Evolutionary conservation across 2,888 invertebrate genomes (phyloP).

Genomic region (Archips xylosteana): DNA sequence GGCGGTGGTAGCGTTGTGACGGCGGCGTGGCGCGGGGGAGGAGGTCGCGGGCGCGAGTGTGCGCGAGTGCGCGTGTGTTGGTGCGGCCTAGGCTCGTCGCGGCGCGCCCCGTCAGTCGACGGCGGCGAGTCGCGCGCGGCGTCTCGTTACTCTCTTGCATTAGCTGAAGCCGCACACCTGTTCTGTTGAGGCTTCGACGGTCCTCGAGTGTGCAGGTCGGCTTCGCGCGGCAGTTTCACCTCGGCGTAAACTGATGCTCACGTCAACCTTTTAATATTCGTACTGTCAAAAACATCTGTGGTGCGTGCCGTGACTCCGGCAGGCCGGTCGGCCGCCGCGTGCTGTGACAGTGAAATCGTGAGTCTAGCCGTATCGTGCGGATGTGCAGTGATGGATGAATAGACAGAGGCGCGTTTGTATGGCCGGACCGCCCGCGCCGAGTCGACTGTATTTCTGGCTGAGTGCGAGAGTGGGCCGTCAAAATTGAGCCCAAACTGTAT

Average conservation of each 20-base stretch:
- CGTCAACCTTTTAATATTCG: slow-evolving; percentile 26
- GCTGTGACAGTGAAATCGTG: slow-evolving; percentile 85
- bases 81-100: slow-evolving; percentile 72
- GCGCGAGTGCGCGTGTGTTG: slow-evolving; percentile 78
- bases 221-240: slow-evolving; percentile 68
- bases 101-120: slow-evolving; percentile 84
- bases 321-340: slow-evolving; percentile 71
- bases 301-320: slow-evolving; percentile 73
- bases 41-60: slow-evolving; percentile 61
- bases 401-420: slow-evolving; percentile 74
- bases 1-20: slow-evolving; percentile 44
- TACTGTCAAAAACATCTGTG: slow-evolving; percentile 61
- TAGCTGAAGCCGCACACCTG: slow-evolving; percentile 72
- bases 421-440: slow-evolving; percentile 64
- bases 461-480: slow-evolving; percentile 77
- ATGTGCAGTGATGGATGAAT: slow-evolving; percentile 85
- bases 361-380: slow-evolving; percentile 77
- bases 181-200: slow-evolving; percentile 74
- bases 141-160: slow-evolving; percentile 72
- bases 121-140: slow-evolving; percentile 83
- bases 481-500: slow-evolving; percentile 85
- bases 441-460: slow-evolving; percentile 69
- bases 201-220: slow-evolving; percentile 80
- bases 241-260: slow-evolving; percentile 41
- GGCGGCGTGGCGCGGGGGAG: slow-evolving; percentile 49